Evolutionary conservation across 2,113 vertebrate species (phyloP), one percentile per base, ranked within the genome.

Genomic region (Phyllopteryx taeniolatus): DNA sequence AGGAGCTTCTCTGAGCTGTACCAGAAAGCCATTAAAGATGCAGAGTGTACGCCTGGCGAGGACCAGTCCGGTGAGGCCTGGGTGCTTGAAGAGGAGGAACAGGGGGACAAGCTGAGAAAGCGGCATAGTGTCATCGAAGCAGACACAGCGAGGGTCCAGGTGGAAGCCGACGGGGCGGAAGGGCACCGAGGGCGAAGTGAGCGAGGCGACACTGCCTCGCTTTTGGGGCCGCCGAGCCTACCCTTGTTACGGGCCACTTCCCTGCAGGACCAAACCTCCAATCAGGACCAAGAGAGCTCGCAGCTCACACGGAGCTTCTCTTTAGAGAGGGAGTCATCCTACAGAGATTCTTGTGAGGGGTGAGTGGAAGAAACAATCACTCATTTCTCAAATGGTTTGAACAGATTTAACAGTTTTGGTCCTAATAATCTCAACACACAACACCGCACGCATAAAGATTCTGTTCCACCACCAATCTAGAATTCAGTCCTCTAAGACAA

Each of bases 1-100:
- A 96, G 95, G 90, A 96, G 95, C 79, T 96, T 95, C 76, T 96
- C 95, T 0, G 96, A 97, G 90, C 88, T 96, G 20, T 97, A 96
- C 86, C 91, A 85, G 79, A 95, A 94, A 78, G 95, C 96, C 43
- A 93, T 96, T 83, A 93, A 95, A 78, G 95, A 96, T 46, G 92
- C 93, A 0, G 92, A 95, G 79, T 91, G 93, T 62, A 93, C 93
- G 90, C 87, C 92, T 0, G 76, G 93, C 39, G 87, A 90, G 73
- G 87, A 83, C 62, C 88, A 80, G 69, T 91, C 89, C 0, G 93
- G 93, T 33, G 81, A 90, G 85, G 92, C 93, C 82, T 94, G 91
- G 92, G 87, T 94, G 51, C 86, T 93, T 80, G 87, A 89, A 6
- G 89, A 88, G 1, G 82, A 87, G 5, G 76, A 79, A 4, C 75